Evolutionary conservation across 2,797 vertebrate species (phyloP).

Genomic region (Argya squamiceps): DNA sequence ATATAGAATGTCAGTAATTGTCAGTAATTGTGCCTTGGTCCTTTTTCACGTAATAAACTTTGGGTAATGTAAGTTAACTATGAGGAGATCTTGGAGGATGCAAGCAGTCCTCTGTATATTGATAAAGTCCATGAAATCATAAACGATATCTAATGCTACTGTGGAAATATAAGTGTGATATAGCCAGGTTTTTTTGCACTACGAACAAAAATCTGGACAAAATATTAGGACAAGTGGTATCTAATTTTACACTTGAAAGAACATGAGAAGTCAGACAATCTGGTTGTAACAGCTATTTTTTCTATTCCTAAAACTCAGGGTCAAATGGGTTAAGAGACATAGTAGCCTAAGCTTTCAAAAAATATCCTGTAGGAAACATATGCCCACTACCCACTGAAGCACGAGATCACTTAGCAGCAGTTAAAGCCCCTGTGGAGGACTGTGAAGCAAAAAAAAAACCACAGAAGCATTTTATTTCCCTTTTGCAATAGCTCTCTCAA

Average conservation of each 20-base stretch:
- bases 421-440: background rate
- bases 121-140: background rate
- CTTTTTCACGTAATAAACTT: background rate
- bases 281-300: background rate
- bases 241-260: background rate
- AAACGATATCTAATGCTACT: background rate
- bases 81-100: background rate
- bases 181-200: accelerated
- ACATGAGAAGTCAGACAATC: background rate
- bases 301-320: background rate
- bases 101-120: background rate
- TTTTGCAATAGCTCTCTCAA: background rate
- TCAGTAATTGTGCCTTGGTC: background rate
- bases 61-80: background rate
- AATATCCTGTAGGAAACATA: background rate
- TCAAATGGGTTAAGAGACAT: background rate
- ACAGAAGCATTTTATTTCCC: background rate
- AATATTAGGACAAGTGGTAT: background rate
- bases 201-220: background rate
- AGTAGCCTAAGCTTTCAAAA: background rate
- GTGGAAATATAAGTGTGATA: background rate
- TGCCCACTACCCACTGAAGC: background rate
- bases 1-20: background rate
- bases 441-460: background rate
- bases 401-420: background rate